Evolutionary conservation across 1,140 invertebrate species (phyloP).

Genomic region (Megathymus violae): DNA sequence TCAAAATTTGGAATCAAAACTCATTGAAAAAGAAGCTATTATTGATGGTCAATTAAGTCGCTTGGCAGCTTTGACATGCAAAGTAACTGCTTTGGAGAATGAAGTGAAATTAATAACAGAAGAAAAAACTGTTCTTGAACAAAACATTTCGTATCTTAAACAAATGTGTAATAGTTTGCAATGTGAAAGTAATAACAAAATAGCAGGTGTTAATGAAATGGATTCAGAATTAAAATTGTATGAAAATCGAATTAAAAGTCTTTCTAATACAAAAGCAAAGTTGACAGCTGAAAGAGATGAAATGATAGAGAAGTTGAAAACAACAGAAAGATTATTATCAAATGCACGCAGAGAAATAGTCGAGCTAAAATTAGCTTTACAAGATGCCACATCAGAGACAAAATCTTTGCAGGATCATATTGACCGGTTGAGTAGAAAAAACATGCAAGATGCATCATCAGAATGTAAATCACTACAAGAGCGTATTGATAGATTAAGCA

Average conservation of each 20-base stretch:
- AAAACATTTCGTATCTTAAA: conserved; percentile 79
- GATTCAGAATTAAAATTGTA: conserved; percentile 76
- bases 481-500: conserved; percentile 61
- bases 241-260: conserved; percentile 73
- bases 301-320: conserved; percentile 64
- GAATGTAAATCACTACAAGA: conserved; percentile 74
- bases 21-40: conserved; percentile 71
- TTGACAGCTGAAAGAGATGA: conserved; percentile 65
- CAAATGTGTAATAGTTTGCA: conserved; percentile 77
- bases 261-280: conserved; percentile 66
- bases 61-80: conserved; percentile 71
- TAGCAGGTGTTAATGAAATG: conserved; percentile 52
- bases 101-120: conserved; percentile 76
- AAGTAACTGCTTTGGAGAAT: conserved; percentile 72
- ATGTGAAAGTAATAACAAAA: conserved; percentile 55
- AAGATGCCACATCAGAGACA: conserved; percentile 79
- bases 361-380: conserved; percentile 77
- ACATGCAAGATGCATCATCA: conserved; percentile 53
- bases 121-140: conserved; percentile 70
- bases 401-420: conserved; percentile 69
- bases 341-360: conserved; percentile 79
- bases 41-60: conserved; percentile 74
- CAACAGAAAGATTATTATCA: conserved; percentile 73
- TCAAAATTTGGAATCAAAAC: conserved; percentile 66
- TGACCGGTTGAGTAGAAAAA: conserved; percentile 51